Evolutionary conservation across 1,140 invertebrate genomes (phyloP), one percentile per base, ranked within the genome.

Genomic region (Scaptomyza pallida): DNA sequence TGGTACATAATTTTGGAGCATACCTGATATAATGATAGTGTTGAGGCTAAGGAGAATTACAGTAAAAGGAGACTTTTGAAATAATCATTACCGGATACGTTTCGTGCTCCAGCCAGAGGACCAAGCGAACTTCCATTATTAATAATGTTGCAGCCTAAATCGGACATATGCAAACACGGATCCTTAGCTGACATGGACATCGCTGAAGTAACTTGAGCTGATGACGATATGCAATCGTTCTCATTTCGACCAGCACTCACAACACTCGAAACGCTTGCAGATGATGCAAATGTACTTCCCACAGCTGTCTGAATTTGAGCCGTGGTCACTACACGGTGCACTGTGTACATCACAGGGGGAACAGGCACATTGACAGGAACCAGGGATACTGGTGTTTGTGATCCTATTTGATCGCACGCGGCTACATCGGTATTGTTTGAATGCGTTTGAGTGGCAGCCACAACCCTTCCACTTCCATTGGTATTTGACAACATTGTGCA

Each of bases 341-440:
- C 90, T 16, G 90, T 91, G 50, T 91, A 91, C 79, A 91, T 82
- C 19, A 91, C 73, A 10, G 90, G 89, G n/a, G 89, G 89, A 51
- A 65, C 76, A 45, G 79, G 72, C 60, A 81, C 72, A 52, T 68
- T 78, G 6, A 81, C 70, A 50, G 86, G 61, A 43, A 72, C 71
- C 37, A 89, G 16, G 0, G 89, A 68, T 3, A 64, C 69, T 43
- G 89, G 72, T 9, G 81, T 63, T 56, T 74, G 62, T 8, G 69
- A 21, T 15, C 61, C 47, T 10, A 72, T 33, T 63, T 81, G 77
- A 12, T 91, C 85, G 35, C 81, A 90, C 9, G 71, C 40, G 9
- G 59, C 44, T 41, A 71, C 37, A 69, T 63, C 78, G 23, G 47
- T 41, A 50, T 56, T 79, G 40, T 47, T 86, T 15, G 59, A 62